A percentile compares a stretch with the other conserved stretches of the same genome.
Conservation (phyloP, 2,113 vertebrate genomes). For the Gymnobelideus leadbeateri region DNA sequence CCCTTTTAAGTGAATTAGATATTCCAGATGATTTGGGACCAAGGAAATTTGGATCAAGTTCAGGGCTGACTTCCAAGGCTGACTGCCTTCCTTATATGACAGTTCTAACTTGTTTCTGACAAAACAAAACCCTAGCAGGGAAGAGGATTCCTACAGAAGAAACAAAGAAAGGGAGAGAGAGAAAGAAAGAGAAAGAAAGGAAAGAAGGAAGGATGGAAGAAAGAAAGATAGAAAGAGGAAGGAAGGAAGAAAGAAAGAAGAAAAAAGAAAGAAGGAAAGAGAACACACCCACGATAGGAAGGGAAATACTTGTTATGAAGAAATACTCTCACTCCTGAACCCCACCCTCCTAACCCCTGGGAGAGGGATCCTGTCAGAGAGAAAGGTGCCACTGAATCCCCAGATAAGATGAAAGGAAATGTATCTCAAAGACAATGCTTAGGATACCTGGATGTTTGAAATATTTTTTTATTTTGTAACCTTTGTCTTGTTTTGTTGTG, state of each 20-base stretch:
- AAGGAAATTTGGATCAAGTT: not conserved
- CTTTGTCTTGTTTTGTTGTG: not conserved
- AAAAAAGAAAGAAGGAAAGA: no score
- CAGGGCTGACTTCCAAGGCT: not conserved
- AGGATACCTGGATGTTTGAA: not conserved
- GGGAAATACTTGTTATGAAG: not conserved
- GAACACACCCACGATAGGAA: not conserved
- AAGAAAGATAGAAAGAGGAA: no score
- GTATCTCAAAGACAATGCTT: not conserved
- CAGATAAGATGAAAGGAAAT: not conserved
- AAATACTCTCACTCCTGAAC: not conserved
- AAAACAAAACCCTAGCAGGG: not conserved
- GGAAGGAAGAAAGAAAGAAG: no score
- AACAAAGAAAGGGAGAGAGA: no score
- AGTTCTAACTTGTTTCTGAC: not conserved
- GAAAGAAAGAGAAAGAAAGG: no score
- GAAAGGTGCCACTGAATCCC: not conserved
- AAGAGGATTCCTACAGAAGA: no score
- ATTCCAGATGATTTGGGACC: not conserved
- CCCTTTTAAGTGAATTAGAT: not conserved
- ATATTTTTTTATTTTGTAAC: not conserved
- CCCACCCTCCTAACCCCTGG: not conserved
- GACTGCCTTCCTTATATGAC: not conserved
- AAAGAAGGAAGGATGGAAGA: no score
- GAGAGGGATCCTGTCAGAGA: not conserved